Evolutionary conservation across 92 coral and sea anemone genomes (phyloP).

Genomic region (Phenganax marumi): DNA sequence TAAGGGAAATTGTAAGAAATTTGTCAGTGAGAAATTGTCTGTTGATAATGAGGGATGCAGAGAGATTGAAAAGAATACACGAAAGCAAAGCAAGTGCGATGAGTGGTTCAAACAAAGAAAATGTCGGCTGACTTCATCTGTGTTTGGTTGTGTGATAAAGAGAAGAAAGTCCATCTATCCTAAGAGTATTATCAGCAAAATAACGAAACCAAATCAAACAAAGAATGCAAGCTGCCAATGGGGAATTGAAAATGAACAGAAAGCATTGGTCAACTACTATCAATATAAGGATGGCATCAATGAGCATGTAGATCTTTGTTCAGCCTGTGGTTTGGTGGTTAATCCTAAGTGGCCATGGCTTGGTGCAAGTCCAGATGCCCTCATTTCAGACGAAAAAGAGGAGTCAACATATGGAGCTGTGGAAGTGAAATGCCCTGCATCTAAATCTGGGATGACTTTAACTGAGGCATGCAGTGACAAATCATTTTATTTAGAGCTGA

Average conservation of each 20-base stretch:
- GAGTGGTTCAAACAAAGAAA: conserved; percentile 18
- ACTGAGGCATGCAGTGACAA: conserved; percentile 23
- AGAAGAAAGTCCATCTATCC: conserved; percentile 16
- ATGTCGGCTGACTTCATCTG: conserved; percentile 19
- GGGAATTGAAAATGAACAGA: conserved; percentile 34
- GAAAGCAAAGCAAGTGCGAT: conserved; percentile 9
- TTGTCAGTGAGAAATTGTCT: neutral
- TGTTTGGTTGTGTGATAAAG: conserved; percentile 19
- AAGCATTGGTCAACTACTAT: conserved; percentile 9
- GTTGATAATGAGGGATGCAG: conserved; percentile 15
- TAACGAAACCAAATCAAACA: conserved; percentile 24
- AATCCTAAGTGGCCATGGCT: conserved; percentile 55
- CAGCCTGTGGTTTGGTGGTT: conserved; percentile 54
- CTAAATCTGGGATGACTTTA: conserved; percentile 39
- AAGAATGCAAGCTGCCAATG: conserved; percentile 29
- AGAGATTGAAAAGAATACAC: conserved; percentile 16
- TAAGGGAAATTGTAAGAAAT: neutral
- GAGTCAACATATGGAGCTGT: conserved; percentile 47
- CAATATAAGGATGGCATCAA: conserved; percentile 14
- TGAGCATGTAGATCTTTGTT: conserved; percentile 15
- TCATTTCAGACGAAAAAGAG: conserved; percentile 36
- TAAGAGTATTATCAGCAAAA: conserved; percentile 18
- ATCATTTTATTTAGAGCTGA: conserved; percentile 36
- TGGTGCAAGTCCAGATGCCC: conserved; percentile 56
- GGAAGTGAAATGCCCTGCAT: conserved; percentile 51